These are phyloP conservation scores for Melanerpes aurifrons DNA, from an alignment of 2,113 vertebrate species.

Conservation along the genomic window DNA sequence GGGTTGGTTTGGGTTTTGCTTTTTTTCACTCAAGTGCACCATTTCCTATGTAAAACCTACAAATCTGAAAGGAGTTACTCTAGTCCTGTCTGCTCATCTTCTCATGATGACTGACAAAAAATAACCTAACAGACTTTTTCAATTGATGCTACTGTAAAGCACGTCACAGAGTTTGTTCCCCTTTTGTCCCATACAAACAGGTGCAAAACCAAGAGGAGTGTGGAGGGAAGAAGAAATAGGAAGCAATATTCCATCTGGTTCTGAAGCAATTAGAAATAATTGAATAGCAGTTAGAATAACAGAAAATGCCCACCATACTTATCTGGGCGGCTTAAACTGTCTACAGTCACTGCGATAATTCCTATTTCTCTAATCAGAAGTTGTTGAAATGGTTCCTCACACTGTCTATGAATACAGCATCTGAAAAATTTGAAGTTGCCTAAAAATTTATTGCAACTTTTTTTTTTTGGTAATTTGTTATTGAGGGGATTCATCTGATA, in stretches of 20 bases:
- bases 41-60: neutral
- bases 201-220: neutral
- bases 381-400: neutral
- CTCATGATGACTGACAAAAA: neutral
- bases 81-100: neutral
- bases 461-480: neutral
- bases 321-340: neutral
- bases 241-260: neutral
- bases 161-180: neutral
- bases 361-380: rapidly evolving
- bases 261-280: neutral
- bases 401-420: neutral
- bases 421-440: neutral
- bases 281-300: neutral
- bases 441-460: neutral
- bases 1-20: neutral
- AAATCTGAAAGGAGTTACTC: neutral
- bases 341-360: neutral
- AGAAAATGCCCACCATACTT: neutral
- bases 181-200: neutral
- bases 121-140: neutral
- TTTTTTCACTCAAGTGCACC: neutral
- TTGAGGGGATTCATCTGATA: neutral
- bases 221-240: too few relatives aligned
- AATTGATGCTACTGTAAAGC: neutral